Evolutionary conservation across 2,113 vertebrate genomes (phyloP).

Genomic region (Cebus imitator): DNA sequence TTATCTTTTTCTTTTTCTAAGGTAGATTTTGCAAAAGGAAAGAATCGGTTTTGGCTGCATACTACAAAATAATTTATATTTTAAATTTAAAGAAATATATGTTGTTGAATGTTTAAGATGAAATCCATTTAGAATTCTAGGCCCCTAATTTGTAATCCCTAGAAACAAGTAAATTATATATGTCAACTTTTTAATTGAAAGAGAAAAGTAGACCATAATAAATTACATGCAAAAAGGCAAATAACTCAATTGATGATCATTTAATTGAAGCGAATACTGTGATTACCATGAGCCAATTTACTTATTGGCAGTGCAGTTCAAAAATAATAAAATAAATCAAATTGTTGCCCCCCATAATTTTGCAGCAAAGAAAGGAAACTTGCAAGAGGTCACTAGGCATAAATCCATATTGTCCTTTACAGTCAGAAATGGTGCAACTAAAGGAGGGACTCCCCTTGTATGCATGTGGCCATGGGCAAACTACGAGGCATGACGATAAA

Average conservation of each 20-base stretch:
- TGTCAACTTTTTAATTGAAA: conserved; percentile 70
- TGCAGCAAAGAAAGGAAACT: conserved; percentile 67
- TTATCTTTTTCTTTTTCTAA: conserved; percentile 64
- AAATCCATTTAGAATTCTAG: conserved; percentile 46
- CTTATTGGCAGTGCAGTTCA: conserved; percentile 71
- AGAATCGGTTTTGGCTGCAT: conserved; percentile 51
- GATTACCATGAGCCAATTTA: conserved; percentile 75
- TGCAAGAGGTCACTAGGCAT: conserved; percentile 57
- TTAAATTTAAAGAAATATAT: conserved; percentile 9
- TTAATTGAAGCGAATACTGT: conserved; percentile 80
- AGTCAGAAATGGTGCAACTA: conserved; percentile 51
- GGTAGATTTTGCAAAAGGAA: conserved; percentile 67
- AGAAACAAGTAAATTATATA: conserved; percentile 57
- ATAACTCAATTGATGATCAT: conserved; percentile 75
- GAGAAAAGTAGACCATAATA: conserved; percentile 58
- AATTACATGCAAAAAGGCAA: conserved; percentile 73
- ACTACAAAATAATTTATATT: conserved; percentile 53
- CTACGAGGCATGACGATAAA: neutral
- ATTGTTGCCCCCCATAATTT: conserved; percentile 62
- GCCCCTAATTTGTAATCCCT: conserved; percentile 26
- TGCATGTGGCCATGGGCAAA: neutral
- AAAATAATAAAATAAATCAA: conserved; percentile 72
- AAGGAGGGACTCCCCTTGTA: neutral
- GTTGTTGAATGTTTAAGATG: neutral
- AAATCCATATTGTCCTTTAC: conserved; percentile 71